Conservation (phyloP, 2,797 vertebrate genomes). For the Chlorospingus flavigularis region DNA sequence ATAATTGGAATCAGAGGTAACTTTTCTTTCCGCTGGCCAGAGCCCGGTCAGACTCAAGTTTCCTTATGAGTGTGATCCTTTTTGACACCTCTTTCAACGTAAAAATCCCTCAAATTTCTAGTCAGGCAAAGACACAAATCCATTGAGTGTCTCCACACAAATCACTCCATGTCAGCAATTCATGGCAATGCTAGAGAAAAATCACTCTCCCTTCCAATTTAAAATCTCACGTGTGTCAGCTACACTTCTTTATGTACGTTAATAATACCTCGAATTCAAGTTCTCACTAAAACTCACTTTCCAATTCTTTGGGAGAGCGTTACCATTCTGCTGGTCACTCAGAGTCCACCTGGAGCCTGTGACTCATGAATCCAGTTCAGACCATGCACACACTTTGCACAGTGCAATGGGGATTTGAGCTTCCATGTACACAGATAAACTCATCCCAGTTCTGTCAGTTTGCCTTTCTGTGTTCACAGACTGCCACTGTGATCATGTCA, state of each 20-base stretch:
- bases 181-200: background rate
- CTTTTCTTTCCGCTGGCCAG: background rate
- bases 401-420: accelerated
- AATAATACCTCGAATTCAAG: background rate
- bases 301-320: background rate
- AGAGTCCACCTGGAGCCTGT: background rate
- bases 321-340: background rate
- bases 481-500: background rate
- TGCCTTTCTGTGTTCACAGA: background rate
- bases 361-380: background rate
- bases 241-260: background rate
- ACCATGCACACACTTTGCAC: background rate
- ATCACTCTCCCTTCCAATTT: background rate
- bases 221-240: background rate
- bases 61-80: background rate
- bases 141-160: background rate
- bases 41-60: background rate
- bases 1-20: background rate
- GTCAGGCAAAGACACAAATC: background rate
- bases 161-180: background rate
- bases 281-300: background rate
- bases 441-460: background rate
- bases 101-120: background rate
- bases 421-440: background rate
- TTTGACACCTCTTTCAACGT: background rate